phyloP scores from a whole-genome alignment of 1,140 invertebrate genomes.

The Leptestheria dahalacensis region DNA sequence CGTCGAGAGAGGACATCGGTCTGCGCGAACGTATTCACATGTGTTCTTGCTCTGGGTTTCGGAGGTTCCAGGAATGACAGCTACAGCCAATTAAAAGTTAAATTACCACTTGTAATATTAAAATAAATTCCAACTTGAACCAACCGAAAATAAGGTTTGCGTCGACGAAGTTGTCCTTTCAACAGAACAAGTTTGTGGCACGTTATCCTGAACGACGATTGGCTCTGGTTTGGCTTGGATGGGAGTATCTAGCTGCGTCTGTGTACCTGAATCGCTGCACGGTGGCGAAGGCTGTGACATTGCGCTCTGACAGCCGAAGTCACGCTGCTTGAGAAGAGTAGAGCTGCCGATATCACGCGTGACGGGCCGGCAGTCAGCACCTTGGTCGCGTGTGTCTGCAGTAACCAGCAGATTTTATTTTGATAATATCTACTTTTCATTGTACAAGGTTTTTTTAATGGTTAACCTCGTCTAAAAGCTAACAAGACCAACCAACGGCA shows the following conservation, averaged over 20 bases:
- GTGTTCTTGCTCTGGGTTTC: no score
- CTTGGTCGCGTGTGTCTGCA: background rate
- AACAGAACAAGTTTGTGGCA: background rate
- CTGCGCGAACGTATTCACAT: background rate
- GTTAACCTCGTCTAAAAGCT: no score
- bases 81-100: no score
- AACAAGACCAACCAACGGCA: no score
- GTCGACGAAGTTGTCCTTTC: background rate
- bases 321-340: background rate
- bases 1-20: slow-evolving; percentile 19
- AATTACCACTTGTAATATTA: no score
- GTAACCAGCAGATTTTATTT: background rate
- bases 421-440: background rate
- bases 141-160: background rate
- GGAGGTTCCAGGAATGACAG: no score
- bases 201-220: background rate
- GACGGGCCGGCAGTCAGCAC: background rate
- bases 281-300: background rate
- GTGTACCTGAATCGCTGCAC: background rate
- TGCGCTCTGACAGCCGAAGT: background rate
- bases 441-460: background rate
- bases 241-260: no score
- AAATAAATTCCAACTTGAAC: background rate
- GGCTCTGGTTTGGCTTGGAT: background rate
- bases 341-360: background rate